phyloP scores from a whole-genome alignment of 2,888 invertebrate genomes.

The Corbicula japonica region DNA sequence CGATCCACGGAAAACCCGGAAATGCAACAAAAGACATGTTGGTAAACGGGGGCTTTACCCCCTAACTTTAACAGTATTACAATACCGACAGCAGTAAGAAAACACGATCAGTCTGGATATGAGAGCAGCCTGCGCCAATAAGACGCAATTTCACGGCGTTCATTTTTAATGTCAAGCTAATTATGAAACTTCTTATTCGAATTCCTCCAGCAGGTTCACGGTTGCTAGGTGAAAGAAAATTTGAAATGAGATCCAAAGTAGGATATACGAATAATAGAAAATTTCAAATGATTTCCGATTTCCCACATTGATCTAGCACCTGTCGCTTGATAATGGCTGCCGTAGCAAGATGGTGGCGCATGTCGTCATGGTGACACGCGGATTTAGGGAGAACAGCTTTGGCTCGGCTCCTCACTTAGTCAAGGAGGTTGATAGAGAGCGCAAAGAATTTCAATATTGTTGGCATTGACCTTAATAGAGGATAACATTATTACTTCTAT shows the following conservation, averaged over 20 bases:
- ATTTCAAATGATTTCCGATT: conserved; percentile 12
- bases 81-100: not conserved
- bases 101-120: not conserved
- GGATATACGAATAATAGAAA: conserved; percentile 12
- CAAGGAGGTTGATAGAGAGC: not conserved
- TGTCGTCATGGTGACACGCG: conserved; percentile 5
- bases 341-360: not conserved
- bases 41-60: not conserved
- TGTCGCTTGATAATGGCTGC: conserved; percentile 21
- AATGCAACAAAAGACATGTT: too few relatives aligned
- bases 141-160: not conserved
- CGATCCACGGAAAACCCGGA: too few relatives aligned
- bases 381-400: not conserved
- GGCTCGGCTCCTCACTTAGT: not conserved
- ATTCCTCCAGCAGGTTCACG: conserved; percentile 14
- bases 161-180: not conserved
- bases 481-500: not conserved
- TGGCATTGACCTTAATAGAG: not conserved
- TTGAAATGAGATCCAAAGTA: not conserved
- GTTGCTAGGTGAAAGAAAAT: conserved; percentile 15
- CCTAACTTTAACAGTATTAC: not conserved
- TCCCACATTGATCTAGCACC: conserved; percentile 17
- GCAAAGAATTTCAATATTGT: conserved; percentile 22
- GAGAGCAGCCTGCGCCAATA: not conserved
- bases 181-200: not conserved